phyloP scores from a whole-genome alignment of 2,888 invertebrate genomes.

The Bellardia pandia region DNA sequence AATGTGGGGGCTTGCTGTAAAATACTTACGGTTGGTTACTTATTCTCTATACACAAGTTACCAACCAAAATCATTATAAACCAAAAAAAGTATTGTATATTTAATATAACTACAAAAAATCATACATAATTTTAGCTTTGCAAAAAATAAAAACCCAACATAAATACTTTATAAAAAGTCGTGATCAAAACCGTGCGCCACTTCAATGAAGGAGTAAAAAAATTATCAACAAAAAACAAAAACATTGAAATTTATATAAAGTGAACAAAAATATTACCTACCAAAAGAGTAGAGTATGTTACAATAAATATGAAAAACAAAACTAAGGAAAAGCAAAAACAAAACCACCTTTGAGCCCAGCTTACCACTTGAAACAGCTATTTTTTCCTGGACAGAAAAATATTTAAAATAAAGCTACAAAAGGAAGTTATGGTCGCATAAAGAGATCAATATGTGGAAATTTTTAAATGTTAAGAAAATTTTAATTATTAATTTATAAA shows the following conservation, averaged over 20 bases:
- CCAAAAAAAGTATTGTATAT: constrained; percentile 32
- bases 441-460: neutral
- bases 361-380: constrained; percentile 48
- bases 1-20: constrained; percentile 59
- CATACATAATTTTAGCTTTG: constrained; percentile 32
- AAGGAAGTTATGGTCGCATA: neutral
- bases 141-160: constrained; percentile 20
- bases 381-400: neutral
- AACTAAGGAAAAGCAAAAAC: neutral
- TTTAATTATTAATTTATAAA: no score
- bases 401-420: neutral
- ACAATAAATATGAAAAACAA: constrained; percentile 19
- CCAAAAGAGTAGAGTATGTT: constrained; percentile 13
- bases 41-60: constrained; percentile 1
- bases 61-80: constrained; percentile 1
- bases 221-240: constrained; percentile 26
- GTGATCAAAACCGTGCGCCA: constrained; percentile 72
- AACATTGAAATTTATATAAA: constrained; percentile 38
- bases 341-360: constrained; percentile 41
- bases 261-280: constrained; percentile 13
- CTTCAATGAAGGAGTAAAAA: constrained; percentile 61
- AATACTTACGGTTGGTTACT: neutral
- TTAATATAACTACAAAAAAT: constrained; percentile 50
- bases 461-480: no score
- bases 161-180: constrained; percentile 61